phyloP scores from a whole-genome alignment of 92 coral and sea anemone genomes.

The Epizoanthus fatuus region DNA sequence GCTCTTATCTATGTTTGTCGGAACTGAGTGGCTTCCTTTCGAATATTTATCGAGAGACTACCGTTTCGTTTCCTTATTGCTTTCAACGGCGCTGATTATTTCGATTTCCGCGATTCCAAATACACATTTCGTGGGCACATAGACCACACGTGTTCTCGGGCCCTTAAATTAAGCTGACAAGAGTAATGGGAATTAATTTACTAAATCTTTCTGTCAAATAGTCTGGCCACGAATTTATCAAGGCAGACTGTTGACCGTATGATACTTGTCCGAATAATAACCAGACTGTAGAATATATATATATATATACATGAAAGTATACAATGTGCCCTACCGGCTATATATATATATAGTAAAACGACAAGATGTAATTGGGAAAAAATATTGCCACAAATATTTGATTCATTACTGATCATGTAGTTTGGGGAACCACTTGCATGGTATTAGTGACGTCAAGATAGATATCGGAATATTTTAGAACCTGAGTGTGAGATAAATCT shows the following conservation, averaged over 20 bases:
- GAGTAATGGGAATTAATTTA: conserved; percentile 80
- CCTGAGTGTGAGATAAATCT: too few relatives aligned
- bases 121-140: conserved; percentile 32
- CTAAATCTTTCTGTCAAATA: conserved; percentile 67
- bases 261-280: neutral
- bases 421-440: too few relatives aligned
- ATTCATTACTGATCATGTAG: too few relatives aligned
- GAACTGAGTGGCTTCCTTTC: conserved; percentile 22
- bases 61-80: neutral
- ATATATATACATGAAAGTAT: too few relatives aligned
- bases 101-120: conserved; percentile 34
- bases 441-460: too few relatives aligned
- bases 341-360: too few relatives aligned
- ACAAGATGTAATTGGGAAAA: too few relatives aligned
- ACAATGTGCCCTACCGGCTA: too few relatives aligned
- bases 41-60: neutral
- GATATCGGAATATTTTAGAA: too few relatives aligned
- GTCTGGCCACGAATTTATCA: conserved; percentile 77
- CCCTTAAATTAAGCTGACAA: conserved; percentile 33
- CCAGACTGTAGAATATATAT: neutral
- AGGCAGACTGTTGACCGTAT: neutral
- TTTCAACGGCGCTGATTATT: neutral
- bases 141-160: conserved; percentile 27
- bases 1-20: neutral
- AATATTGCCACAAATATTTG: too few relatives aligned